phyloP scores from a whole-genome alignment of 2,888 invertebrate genomes.

The Coelinius sp. region DNA sequence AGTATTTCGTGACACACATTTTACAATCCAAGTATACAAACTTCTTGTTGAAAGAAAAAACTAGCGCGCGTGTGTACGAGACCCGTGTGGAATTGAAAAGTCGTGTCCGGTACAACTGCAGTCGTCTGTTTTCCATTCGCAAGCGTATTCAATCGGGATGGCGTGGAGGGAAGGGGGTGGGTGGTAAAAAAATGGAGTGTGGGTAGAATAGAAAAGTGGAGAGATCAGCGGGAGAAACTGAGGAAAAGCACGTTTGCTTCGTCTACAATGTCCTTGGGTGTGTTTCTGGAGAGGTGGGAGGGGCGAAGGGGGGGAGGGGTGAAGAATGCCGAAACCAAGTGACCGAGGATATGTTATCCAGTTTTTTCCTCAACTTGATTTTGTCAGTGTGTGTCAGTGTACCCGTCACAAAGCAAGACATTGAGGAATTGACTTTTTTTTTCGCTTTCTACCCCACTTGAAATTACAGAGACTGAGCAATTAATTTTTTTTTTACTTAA shows the following conservation, averaged over 20 bases:
- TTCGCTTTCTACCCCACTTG: background rate
- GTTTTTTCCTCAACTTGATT: constrained; percentile 5
- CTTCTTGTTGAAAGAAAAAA: constrained; percentile 18
- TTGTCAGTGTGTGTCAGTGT: constrained; percentile 5
- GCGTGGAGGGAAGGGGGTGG: background rate
- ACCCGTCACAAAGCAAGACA: constrained; percentile 1
- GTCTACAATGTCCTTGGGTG: background rate
- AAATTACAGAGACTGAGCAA: background rate
- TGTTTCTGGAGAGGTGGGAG: background rate
- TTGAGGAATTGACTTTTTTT: constrained; percentile 15
- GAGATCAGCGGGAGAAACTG: background rate
- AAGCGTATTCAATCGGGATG: constrained; percentile 10
- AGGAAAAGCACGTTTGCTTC: constrained; percentile 3
- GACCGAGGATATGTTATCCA: constrained; percentile 15
- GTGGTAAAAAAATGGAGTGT: background rate
- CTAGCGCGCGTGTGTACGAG: constrained; percentile 14
- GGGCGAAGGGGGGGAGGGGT: background rate
- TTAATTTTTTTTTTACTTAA: constrained; percentile 16
- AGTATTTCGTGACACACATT: background rate
- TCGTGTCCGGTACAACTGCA: constrained; percentile 41
- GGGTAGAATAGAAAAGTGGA: background rate
- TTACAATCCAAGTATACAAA: background rate
- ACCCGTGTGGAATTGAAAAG: constrained; percentile 44
- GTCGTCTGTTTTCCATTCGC: constrained; percentile 45
- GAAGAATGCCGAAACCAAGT: constrained; percentile 7